Evolutionary conservation across 2,888 invertebrate genomes (phyloP).

Genomic region (Amaurobius ferox): DNA sequence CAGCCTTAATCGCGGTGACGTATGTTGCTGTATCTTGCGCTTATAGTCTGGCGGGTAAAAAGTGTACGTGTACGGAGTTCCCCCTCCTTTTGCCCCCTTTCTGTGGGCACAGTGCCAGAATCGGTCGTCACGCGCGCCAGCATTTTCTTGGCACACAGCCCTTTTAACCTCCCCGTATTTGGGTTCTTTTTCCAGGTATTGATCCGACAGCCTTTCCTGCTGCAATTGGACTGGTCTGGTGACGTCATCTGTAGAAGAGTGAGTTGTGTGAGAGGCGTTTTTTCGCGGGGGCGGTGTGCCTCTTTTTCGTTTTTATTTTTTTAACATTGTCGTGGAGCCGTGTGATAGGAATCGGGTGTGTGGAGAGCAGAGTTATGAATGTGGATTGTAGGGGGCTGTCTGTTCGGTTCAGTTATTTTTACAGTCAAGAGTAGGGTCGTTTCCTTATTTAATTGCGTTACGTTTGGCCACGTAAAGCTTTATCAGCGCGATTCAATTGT

Average conservation of each 20-base stretch:
- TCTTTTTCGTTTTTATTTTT: not conserved
- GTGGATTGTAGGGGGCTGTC: not conserved
- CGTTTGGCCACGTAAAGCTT: no score
- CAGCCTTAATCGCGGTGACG: conserved; percentile 12
- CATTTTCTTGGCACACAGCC: conserved; percentile 60
- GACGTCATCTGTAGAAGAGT: conserved; percentile 43
- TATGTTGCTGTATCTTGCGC: not conserved
- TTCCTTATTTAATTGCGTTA: no score
- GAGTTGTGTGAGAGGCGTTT: not conserved
- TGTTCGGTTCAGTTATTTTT: not conserved
- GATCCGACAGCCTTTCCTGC: conserved; percentile 31
- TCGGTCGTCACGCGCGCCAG: conserved; percentile 54
- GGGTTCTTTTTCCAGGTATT: conserved; percentile 39
- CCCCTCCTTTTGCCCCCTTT: no score
- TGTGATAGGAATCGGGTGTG: not conserved
- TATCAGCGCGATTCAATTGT: no score
- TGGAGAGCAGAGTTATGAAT: not conserved
- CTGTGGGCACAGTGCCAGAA: conserved; percentile 54
- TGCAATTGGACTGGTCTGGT: conserved; percentile 27
- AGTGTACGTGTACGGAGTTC: conserved; percentile 58
- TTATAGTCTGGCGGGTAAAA: not conserved
- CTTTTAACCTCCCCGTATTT: conserved; percentile 36
- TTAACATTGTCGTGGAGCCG: not conserved
- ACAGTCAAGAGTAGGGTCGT: no score
- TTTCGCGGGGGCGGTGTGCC: not conserved